Evolutionary conservation across 2,888 invertebrate species (phyloP).

Genomic region (Lingula anatina): DNA sequence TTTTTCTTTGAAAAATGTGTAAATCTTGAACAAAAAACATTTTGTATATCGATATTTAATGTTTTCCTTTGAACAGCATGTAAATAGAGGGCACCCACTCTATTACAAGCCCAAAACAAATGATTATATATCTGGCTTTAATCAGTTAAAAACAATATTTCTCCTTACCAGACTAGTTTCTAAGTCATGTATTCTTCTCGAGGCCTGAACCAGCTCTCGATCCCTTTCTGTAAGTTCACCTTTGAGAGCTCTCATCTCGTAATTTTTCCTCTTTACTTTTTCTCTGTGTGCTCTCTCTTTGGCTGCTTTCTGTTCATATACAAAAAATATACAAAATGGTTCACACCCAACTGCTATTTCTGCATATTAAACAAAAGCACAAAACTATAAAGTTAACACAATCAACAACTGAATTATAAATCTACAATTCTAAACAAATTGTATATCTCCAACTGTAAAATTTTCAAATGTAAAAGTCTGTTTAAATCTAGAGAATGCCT

Average conservation of each 20-base stretch:
- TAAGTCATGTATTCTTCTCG: constrained; percentile 27
- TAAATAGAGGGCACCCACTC: too few species aligned
- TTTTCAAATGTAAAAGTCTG: neutral
- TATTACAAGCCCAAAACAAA: too few species aligned
- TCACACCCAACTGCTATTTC: neutral
- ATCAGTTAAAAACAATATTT: too few species aligned
- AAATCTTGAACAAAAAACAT: too few species aligned
- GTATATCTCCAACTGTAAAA: too few species aligned
- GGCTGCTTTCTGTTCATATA: constrained; percentile 15
- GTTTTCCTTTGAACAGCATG: too few species aligned
- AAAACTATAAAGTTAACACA: neutral
- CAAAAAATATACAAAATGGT: neutral
- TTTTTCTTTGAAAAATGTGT: too few species aligned
- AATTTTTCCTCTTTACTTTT: constrained; percentile 39
- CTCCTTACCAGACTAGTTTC: constrained; percentile 28
- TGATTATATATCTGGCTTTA: too few species aligned
- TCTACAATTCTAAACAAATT: neutral
- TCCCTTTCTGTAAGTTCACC: constrained; percentile 36
- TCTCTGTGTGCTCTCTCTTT: constrained; percentile 35
- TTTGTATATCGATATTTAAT: too few species aligned
- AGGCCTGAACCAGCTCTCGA: constrained; percentile 25
- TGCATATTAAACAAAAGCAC: neutral
- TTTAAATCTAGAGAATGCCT: neutral
- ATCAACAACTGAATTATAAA: neutral
- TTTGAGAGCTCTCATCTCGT: constrained; percentile 46